phyloP scores from a whole-genome alignment of 2,797 vertebrate genomes.

The Tamandua tetradactyla region DNA sequence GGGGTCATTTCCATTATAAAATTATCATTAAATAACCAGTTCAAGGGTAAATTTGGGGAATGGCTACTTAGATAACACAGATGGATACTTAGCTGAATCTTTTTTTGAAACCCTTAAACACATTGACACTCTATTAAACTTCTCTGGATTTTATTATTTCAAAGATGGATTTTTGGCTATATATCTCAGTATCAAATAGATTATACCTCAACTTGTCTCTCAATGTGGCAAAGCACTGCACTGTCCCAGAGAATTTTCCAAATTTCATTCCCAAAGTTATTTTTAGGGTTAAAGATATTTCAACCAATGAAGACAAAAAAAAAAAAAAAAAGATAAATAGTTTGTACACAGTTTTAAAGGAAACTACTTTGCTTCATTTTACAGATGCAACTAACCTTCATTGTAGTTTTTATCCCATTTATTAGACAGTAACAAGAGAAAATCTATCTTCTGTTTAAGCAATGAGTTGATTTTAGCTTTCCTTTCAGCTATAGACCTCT shows the following conservation, averaged over 20 bases:
- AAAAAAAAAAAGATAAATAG: background rate
- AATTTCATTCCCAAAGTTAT: background rate
- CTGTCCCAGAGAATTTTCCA: background rate
- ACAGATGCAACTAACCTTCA: background rate
- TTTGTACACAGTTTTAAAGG: background rate
- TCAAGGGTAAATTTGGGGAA: constrained; percentile 71
- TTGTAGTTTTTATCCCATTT: background rate
- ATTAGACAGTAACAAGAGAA: background rate
- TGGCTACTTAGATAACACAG: constrained; percentile 37
- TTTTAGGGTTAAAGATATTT: background rate
- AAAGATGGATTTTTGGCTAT: background rate
- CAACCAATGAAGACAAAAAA: background rate
- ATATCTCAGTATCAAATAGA: background rate
- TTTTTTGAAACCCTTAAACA: constrained; percentile 23
- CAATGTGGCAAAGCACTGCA: background rate
- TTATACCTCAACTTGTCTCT: background rate
- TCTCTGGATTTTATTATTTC: constrained; percentile 24
- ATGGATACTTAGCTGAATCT: background rate
- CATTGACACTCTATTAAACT: background rate
- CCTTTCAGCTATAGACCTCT: background rate
- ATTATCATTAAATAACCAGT: constrained; percentile 68
- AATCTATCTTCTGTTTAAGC: background rate
- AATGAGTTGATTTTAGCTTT: background rate
- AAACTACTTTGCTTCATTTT: background rate
- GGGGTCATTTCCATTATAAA: constrained; percentile 71